Evolutionary conservation across 2,113 vertebrate genomes (phyloP).

Genomic region (Crotalus viridis): DNA sequence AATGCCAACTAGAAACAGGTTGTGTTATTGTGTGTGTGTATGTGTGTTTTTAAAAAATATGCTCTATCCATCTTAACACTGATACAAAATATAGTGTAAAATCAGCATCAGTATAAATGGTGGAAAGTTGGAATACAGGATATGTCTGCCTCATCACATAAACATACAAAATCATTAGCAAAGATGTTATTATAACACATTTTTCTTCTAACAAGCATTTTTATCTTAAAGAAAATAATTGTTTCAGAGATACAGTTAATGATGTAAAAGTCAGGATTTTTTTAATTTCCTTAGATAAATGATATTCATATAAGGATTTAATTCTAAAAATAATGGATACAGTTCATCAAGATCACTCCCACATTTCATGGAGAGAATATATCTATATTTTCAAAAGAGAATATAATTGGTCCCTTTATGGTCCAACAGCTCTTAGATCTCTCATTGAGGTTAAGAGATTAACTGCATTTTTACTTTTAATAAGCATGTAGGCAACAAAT

Average conservation of each 20-base stretch:
- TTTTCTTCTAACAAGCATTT: conserved; percentile 26
- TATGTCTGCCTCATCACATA: conserved; percentile 54
- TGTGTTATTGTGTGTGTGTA: neutral
- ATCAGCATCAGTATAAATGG: conserved; percentile 55
- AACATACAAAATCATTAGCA: conserved; percentile 60
- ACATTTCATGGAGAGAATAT: neutral
- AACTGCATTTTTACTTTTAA: neutral
- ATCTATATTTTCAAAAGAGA: neutral
- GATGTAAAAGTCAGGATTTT: neutral
- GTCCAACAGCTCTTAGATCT: neutral
- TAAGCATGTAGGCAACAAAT: neutral
- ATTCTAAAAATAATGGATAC: neutral
- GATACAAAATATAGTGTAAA: conserved; percentile 43
- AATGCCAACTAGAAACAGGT: conserved; percentile 50
- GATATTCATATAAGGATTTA: neutral
- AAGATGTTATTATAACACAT: neutral
- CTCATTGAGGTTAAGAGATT: neutral
- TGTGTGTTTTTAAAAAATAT: neutral
- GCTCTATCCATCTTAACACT: conserved; percentile 28
- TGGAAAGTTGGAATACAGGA: conserved; percentile 52
- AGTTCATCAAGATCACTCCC: neutral
- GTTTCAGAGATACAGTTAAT: neutral
- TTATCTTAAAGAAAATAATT: neutral
- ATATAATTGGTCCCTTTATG: neutral
- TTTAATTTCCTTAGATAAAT: neutral